These are phyloP conservation scores for Elgaria multicarinata DNA, from an alignment of 2,113 vertebrate species.

Conservation along the genomic window DNA sequence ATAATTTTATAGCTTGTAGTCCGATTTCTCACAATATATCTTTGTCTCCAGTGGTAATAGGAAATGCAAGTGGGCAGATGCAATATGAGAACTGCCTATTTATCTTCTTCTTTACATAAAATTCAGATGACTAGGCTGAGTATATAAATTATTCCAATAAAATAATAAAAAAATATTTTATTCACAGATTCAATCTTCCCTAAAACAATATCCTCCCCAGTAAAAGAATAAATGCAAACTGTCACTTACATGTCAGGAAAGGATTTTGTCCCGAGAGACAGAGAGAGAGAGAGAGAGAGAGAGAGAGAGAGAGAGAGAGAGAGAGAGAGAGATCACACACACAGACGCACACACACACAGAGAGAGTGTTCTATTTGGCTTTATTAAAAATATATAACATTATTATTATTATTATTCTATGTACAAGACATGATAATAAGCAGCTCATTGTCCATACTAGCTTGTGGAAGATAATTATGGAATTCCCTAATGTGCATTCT, in stretches of 20 bases:
- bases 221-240: neutral
- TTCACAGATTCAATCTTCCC: neutral
- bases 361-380: slow-evolving; percentile 42
- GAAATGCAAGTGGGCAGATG: neutral
- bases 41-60: neutral
- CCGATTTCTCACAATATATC: slow-evolving; percentile 9
- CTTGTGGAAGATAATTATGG: slow-evolving; percentile 8
- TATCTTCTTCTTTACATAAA: neutral
- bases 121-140: neutral
- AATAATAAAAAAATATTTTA: accelerated
- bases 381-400: slow-evolving; percentile 47
- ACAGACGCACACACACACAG: too few species aligned
- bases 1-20: slow-evolving; percentile 6
- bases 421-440: slow-evolving; percentile 13
- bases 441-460: slow-evolving; percentile 41
- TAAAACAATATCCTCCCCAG: neutral
- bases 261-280: too few species aligned
- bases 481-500: slow-evolving; percentile 19
- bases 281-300: too few species aligned
- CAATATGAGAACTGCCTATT: neutral
- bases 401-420: slow-evolving; percentile 46
- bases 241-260: neutral
- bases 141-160: neutral
- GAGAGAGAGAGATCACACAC: too few species aligned
- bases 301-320: too few species aligned